Base-by-base conservation (phyloP, 2,888 invertebrate species). In the Silvanus unidentatus region DNA sequence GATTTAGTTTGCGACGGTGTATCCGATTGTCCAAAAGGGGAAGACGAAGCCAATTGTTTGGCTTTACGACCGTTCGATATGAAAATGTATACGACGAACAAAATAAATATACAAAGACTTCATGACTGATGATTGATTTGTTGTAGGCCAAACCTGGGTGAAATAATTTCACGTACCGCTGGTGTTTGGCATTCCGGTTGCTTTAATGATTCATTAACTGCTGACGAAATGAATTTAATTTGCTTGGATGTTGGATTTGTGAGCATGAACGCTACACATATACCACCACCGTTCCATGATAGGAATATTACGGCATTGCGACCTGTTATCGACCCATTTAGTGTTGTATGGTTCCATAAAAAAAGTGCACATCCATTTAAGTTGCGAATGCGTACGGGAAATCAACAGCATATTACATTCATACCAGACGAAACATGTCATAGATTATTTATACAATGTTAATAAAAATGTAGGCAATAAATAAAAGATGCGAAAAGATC, bases 1-100 rank as follows among this genome's bases (percentile, higher is more conserved):
- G 88, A 88, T 52, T 80, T 85, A 70, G 78, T 88, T 1, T 90
- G 90, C 62, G 90, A 90, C 62, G 84, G 82, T n/a, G 68, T 78
- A 5, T 57, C 65, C 0, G 89, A 91, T 60, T 91, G 90, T 64
- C 81, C 82, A 0, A 73, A 80, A 45, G 82, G 82, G 4, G 84
- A 86, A 53, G 90, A 91, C 59, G 90, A 90, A 64, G 64, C 63
- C 5, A 67, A 71, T 3, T 90, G 90, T 61, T 74, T 77, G 40
- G 80, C 70, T 9, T 61, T 82, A 29, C 71, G 72, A 50, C 58
- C 69, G 22, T 22, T 22, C 22, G 8, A 22, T 8, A 22, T 22
- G 22, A 3, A 8, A 22, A 22, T 22, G 22, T 22, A 22, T 22
- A 22, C 22, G n/a, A n/a, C n/a, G n/a, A n/a, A n/a, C n/a, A n/a